Evolutionary conservation across 2,113 vertebrate genomes (phyloP), one percentile per base, ranked within the genome.

Genomic region (Plotosus lineatus): DNA sequence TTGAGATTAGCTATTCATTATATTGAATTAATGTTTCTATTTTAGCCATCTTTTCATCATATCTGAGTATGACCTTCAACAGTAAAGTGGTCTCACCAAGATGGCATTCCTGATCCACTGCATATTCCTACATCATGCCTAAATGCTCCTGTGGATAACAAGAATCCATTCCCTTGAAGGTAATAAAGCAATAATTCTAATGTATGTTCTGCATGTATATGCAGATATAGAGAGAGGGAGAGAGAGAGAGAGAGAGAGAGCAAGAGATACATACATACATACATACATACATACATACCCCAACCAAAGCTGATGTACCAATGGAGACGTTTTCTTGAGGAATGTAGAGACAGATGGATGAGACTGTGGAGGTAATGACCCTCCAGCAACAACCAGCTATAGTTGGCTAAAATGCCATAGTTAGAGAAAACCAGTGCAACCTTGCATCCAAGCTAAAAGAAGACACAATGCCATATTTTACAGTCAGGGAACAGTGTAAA

Each of bases 361-460:
- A 98, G 92, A 0, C 94, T 95, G 88, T 98, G 95, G 12, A 99
- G 96, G 86, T 98, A 98, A 76, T 98, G 94, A 11, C 95, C 96
- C 88, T 98, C 97, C 58, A 95, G 94, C 1, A 99, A 92, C 85
- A 98, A 90, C 97, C 97, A 98, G 91, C 94, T 95, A 86, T 97
- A 98, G 91, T 98, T 99, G 26, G 95, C 95, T 93, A 98, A 87
- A 89, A 97, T 97, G 89, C 95, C 96, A 87, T 97, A 98, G 88
- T 98, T 96, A 85, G 96, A 96, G 85, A 97, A 94, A 87, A 95
- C 89, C 92, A 98, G 90, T 78, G 94, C 93, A n/a, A 95, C 89
- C 88, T 97, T 98, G 80, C 97, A 98, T 4, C 91, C 93, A 82
- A 87, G 92, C 97, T 99, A 90, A 60, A 68, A 28, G 3, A 21